Base-by-base conservation (phyloP, 2,113 vertebrate genomes). In the Mus pahari region DNA sequence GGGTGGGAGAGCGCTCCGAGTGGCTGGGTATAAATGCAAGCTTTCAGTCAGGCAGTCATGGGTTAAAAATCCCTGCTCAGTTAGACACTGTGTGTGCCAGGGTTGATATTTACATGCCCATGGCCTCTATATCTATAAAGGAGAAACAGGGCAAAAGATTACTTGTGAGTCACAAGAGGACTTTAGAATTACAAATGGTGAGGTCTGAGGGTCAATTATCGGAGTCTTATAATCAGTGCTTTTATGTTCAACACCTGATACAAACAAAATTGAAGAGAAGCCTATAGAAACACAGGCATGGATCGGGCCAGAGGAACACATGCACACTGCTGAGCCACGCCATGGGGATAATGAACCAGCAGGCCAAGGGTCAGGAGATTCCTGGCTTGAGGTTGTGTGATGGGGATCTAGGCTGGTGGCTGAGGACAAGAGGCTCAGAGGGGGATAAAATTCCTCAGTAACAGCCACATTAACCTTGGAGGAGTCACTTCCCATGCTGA, bases 181-280 rank as follows among this genome's bases (percentile, higher is more conserved):
- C 3, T 88, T 13, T 26, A 33, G 71, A 8, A 50, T 50, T 81
- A 48, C 24, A 94, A 88, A 92, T 87, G 13, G 79, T 45, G 36
- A 68, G 14, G 17, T 17, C 2, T 68, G 3, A n/a, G 17, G 42
- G 42, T 94, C 39, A 89, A 42, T 50, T 62, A 74, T 39, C 45
- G 28, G 45, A 64, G 16, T 84, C 22, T n/a, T 13, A 81, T 74
- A 39, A 33, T 4, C 42, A 14, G 33, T 31, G 39, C 5, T 60
- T 50, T 60, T 50, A 64, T 87, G 3, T 10, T 77, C 71, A 24
- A 6, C 11, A 70, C 31, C n/a, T 58, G 55, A 24, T 62, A 81
- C 66, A 73, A 94, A 42, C 42, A 89, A 89, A 95, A 95, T 91
- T 20, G 70, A 91, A 28, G 13, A 22, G 26, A 77, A 71, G 26